Conservation (phyloP, 2,888 invertebrate genomes). For the Zygaena filipendulae region DNA sequence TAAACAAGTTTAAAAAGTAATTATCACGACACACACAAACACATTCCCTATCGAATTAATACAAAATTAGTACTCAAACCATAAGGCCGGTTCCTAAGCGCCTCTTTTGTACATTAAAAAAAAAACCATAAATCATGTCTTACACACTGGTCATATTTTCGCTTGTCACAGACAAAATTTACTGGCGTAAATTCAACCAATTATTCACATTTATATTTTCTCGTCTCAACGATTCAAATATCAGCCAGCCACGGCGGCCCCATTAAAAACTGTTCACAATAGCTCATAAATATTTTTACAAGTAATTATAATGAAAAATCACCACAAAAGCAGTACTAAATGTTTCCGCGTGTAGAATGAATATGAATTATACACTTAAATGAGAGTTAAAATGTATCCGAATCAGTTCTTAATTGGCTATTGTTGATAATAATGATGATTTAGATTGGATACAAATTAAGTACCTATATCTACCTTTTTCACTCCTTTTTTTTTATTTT, state of each 20-base stretch:
- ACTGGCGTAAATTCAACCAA: slow-evolving; percentile 48
- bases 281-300: slow-evolving; percentile 54
- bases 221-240: slow-evolving; percentile 20
- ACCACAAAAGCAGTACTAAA: slow-evolving; percentile 33
- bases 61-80: too few relatives aligned
- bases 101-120: too few relatives aligned
- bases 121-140: too few relatives aligned
- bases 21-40: too few relatives aligned
- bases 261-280: slow-evolving; percentile 45
- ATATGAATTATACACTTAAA: slow-evolving; percentile 38
- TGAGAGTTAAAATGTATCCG: too few relatives aligned
- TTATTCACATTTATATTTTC: slow-evolving; percentile 12
- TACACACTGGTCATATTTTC: slow-evolving; percentile 13
- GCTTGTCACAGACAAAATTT: slow-evolving; percentile 32
- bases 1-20: too few relatives aligned
- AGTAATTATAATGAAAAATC: slow-evolving; percentile 59
- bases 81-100: too few relatives aligned
- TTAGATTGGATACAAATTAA: too few relatives aligned
- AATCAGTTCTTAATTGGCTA: slow-evolving; percentile 34
- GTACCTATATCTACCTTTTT: too few relatives aligned
- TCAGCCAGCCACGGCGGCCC: slow-evolving; percentile 27
- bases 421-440: slow-evolving; percentile 23
- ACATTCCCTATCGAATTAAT: too few relatives aligned
- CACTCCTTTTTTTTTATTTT: too few relatives aligned
- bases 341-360: slow-evolving; percentile 39